Conservation (phyloP, 2,888 invertebrate genomes). For the Diaperis boleti region DNA sequence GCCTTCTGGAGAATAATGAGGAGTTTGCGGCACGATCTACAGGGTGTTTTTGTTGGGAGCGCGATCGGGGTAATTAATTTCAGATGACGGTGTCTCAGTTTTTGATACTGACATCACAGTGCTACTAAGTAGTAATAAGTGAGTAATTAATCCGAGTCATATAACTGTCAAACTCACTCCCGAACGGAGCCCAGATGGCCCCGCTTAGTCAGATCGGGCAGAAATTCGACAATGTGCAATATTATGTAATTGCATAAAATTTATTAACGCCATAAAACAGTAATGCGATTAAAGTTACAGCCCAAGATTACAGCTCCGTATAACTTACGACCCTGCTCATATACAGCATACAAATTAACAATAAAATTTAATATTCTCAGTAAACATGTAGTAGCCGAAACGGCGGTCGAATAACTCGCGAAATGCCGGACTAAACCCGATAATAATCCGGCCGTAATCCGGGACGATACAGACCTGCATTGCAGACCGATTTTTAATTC, state of each 20-base stretch:
- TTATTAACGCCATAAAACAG: constrained; percentile 46
- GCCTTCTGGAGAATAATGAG: neutral
- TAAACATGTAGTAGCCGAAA: constrained; percentile 57
- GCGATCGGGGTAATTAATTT: too few relatives aligned
- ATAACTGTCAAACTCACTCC: neutral
- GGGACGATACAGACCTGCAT: constrained; percentile 45
- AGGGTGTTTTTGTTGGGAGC: too few relatives aligned
- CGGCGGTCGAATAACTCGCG: constrained; percentile 57
- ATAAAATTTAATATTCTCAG: constrained; percentile 61
- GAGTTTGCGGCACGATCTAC: neutral
- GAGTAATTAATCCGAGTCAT: too few relatives aligned
- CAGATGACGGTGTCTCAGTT: too few relatives aligned
- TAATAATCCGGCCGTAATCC: constrained; percentile 54
- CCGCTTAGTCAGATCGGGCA: neutral
- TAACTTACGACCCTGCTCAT: constrained; percentile 51
- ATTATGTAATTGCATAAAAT: constrained; percentile 41
- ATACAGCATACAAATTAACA: constrained; percentile 58
- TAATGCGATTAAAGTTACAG: constrained; percentile 49
- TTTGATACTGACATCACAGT: too few relatives aligned
- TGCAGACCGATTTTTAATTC: constrained; percentile 31
- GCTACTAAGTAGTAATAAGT: too few relatives aligned
- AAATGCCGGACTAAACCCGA: constrained; percentile 56
- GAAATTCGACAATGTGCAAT: constrained; percentile 17
- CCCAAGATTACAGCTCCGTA: constrained; percentile 52
- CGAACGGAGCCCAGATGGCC: too few relatives aligned